Evolutionary conservation across 2,797 vertebrate species (phyloP).

Genomic region (Trichosurus vulpecula): DNA sequence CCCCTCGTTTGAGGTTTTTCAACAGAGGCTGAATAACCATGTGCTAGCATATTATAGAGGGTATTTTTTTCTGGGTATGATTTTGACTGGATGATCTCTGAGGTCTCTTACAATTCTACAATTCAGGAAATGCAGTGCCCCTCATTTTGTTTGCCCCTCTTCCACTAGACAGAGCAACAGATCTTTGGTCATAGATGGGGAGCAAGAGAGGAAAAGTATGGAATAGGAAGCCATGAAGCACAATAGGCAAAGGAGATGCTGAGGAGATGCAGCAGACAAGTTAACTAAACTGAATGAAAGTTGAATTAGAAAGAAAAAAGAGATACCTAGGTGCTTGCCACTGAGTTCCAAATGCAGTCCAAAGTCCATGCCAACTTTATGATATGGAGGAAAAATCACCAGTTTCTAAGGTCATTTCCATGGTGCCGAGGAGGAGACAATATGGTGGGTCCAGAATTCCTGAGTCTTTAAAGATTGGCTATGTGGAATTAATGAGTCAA

Average conservation of each 20-base stretch:
- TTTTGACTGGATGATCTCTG: not conserved
- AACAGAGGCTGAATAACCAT: too few species aligned
- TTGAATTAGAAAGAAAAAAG: not conserved
- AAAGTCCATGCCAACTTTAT: not conserved
- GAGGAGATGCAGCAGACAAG: too few species aligned
- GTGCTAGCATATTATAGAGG: too few species aligned
- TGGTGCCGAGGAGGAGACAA: not conserved
- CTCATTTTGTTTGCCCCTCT: too few species aligned
- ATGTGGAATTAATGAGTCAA: not conserved
- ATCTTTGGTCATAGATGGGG: too few species aligned
- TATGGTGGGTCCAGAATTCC: not conserved
- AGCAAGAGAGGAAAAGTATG: too few species aligned
- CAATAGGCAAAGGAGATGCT: too few species aligned
- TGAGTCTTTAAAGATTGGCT: not conserved
- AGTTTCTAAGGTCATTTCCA: not conserved
- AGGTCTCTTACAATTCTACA: not conserved
- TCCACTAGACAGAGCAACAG: too few species aligned
- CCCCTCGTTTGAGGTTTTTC: too few species aligned
- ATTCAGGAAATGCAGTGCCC: too few species aligned
- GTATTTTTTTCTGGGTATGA: not conserved
- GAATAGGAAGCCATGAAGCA: too few species aligned
- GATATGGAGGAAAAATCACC: not conserved
- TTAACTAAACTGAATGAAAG: too few species aligned
- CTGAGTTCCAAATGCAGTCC: not conserved
- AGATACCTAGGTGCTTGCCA: not conserved